Base-by-base conservation (phyloP, 2,113 vertebrate genomes). In the Scortum barcoo region DNA sequence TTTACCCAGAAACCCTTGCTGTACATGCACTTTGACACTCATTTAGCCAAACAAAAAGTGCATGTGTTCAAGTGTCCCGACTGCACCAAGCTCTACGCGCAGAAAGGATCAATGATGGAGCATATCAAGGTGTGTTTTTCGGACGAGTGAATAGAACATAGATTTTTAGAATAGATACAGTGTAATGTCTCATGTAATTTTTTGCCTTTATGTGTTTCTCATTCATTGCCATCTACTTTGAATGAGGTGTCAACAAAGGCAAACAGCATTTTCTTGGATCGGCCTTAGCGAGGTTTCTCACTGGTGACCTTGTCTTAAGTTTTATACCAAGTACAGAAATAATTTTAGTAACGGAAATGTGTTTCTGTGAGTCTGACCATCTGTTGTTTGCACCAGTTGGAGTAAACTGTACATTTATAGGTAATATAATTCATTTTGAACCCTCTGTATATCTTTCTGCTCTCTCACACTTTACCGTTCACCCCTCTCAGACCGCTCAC, bases 1-100 rank as follows among this genome's bases (percentile, higher is more conserved):
- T 99, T 99, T 89, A 99, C 98, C 42, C 98, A 99, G 87, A 99
- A 99, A 74, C 96, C 97, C 14, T 87, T 99, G 93, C 97, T 99
- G 24, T 97, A 96, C 70, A 96, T 98, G 61, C 98, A 99, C 89
- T 98, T 99, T 0, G 98, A 99, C 89, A 97, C 97, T 85, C 98
- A 99, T 62, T 79, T 99, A 88, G 94, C 96, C 54, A 98, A 97
- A 80, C 98, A 99, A 88, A 96, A 98, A n/a, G 97, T 98, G 85
- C 97, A 97, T 0, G 98, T 99, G 81, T 99, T 99, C 90, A 98
- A 98, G 94, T 99, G 98, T 81, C 97, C 97, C 0, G 96, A 98
- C 88, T 99, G 98, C 94, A 98, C 97, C 3, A 96, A 99, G 89
- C 97, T 99, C 65, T 99, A 98, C 20, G 98, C 97, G 40, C 98